Percentiles rank a stretch among this genome's conserved stretches.
These are phyloP conservation scores for Trachelipus rathkii DNA, from an alignment of 1,140 invertebrate genomes.

Conservation along the genomic window DNA sequence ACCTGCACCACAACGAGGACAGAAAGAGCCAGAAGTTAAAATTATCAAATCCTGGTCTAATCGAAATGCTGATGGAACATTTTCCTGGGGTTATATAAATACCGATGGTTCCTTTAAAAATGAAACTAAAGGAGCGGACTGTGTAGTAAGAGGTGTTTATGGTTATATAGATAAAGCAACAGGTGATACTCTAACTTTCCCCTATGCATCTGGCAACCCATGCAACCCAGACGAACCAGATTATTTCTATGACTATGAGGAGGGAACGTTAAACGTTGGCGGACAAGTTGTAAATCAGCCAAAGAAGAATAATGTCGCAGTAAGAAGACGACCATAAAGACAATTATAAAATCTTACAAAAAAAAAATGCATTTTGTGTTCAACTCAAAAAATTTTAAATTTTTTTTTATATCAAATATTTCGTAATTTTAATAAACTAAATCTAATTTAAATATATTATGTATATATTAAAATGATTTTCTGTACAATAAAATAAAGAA, in stretches of 20 bases:
- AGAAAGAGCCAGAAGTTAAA: constrained; percentile 36
- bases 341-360: neutral
- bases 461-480: too few relatives aligned
- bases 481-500: too few relatives aligned
- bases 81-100: constrained; percentile 83
- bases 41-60: constrained; percentile 44
- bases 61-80: constrained; percentile 62
- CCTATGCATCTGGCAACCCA: constrained; percentile 80
- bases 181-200: constrained; percentile 79
- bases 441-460: too few relatives aligned
- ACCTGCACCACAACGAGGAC: constrained; percentile 19
- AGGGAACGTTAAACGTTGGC: neutral
- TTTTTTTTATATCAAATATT: too few relatives aligned
- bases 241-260: neutral
- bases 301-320: neutral
- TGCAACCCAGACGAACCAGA: constrained; percentile 51
- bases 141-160: constrained; percentile 80
- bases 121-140: constrained; percentile 77
- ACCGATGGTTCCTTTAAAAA: constrained; percentile 83
- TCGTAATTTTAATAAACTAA: too few relatives aligned
- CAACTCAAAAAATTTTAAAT: too few relatives aligned
- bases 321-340: neutral
- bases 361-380: too few relatives aligned
- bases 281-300: neutral
- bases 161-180: constrained; percentile 77